These are phyloP conservation scores for Poecilia gillii DNA, from an alignment of 2,797 vertebrate species.

Conservation along the genomic window DNA sequence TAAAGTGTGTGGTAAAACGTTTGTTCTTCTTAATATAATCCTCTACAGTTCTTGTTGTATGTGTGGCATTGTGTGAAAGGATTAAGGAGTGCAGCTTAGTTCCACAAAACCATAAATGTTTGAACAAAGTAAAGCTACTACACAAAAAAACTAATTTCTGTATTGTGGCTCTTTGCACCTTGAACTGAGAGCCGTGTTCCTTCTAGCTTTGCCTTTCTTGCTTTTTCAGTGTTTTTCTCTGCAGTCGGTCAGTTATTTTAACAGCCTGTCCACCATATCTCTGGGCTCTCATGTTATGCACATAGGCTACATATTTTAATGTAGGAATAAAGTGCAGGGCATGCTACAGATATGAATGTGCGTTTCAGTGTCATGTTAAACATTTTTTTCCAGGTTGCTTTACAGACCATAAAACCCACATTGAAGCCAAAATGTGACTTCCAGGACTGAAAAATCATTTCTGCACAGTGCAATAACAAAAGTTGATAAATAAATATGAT, in stretches of 20 bases:
- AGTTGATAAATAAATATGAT: too few species aligned
- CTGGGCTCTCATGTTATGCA: background rate
- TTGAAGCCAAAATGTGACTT: background rate
- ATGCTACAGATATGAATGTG: background rate
- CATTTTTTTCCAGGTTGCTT: background rate
- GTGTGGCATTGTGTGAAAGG: background rate
- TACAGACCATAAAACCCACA: background rate
- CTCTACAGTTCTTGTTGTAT: background rate
- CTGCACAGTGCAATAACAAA: background rate
- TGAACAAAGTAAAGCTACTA: background rate
- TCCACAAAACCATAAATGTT: background rate
- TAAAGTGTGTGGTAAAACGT: background rate
- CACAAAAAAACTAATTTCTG: background rate
- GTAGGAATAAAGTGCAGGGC: background rate
- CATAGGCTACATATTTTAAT: background rate
- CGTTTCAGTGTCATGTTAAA: background rate
- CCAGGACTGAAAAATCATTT: background rate
- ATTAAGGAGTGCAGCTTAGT: background rate
- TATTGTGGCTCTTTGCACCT: background rate
- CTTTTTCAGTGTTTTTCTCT: background rate
- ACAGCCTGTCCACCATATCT: constrained; percentile 1
- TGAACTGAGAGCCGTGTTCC: background rate
- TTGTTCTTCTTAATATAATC: background rate
- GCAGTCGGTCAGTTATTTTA: constrained; percentile 11
- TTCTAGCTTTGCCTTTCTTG: background rate